Evolutionary conservation across 2,113 vertebrate species (phyloP).

Genomic region (Hyaena hyaena): DNA sequence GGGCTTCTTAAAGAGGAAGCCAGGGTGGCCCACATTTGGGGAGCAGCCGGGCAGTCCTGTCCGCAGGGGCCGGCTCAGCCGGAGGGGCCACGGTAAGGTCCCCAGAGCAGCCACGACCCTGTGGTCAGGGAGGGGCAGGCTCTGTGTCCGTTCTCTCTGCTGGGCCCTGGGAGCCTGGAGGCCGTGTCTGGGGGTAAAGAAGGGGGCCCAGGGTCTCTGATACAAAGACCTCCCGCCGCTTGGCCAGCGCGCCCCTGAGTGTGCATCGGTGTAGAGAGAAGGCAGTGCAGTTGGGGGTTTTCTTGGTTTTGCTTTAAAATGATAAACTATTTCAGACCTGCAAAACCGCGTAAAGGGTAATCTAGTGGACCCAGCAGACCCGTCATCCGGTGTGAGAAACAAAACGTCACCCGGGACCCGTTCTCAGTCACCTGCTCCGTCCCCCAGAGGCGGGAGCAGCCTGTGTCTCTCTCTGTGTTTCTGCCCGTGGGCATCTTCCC

Average conservation of each 20-base stretch:
- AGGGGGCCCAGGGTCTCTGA: not conserved
- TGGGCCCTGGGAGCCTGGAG: not conserved
- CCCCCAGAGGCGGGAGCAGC: not conserved
- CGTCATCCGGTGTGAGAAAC: not conserved
- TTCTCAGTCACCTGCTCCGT: rapidly evolving
- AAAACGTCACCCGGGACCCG: too few relatives aligned
- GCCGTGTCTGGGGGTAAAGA: not conserved
- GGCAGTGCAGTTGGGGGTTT: not conserved
- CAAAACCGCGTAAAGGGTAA: too few relatives aligned
- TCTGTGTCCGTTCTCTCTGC: rapidly evolving
- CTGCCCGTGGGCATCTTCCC: not conserved
- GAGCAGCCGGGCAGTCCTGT: not conserved
- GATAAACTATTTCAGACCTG: not conserved
- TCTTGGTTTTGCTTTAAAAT: not conserved
- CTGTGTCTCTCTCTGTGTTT: too few relatives aligned
- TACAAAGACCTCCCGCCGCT: rapidly evolving
- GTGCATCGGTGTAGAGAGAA: not conserved
- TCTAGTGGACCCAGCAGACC: not conserved
- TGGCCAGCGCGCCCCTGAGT: not conserved
- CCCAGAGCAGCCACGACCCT: rapidly evolving
- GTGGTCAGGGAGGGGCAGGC: too few relatives aligned
- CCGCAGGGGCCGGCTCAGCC: not conserved
- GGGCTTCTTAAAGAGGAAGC: not conserved
- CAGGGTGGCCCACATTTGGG: not conserved
- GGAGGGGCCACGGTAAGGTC: rapidly evolving